Conservation (phyloP, 2,888 invertebrate genomes). For the Drosophila kuntzei region DNA sequence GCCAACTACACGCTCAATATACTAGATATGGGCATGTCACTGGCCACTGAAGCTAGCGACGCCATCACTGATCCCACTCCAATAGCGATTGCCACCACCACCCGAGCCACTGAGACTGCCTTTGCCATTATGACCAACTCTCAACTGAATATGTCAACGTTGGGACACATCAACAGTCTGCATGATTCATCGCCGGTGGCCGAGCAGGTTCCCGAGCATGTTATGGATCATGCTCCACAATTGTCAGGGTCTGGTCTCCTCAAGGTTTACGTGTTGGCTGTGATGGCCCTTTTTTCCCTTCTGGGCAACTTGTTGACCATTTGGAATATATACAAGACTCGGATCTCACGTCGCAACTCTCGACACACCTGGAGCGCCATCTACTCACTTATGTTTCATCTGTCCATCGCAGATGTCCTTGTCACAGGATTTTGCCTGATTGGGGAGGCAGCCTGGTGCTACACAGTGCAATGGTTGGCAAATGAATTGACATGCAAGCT, state of each 20-base stretch:
- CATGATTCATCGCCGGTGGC: constrained; percentile 58
- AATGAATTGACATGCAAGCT: constrained; percentile 92
- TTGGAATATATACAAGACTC: constrained; percentile 90
- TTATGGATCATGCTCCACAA: constrained; percentile 89
- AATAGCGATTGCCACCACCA: constrained; percentile 13
- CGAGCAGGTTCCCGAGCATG: constrained; percentile 66
- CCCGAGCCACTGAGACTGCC: constrained; percentile 42
- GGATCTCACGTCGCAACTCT: constrained; percentile 87
- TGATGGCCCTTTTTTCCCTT: constrained; percentile 90
- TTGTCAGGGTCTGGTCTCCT: constrained; percentile 88
- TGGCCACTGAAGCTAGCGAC: constrained; percentile 47
- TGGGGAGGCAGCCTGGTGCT: constrained; percentile 93
- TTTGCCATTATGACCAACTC: constrained; percentile 56
- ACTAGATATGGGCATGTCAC: constrained; percentile 56
- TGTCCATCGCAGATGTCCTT: constrained; percentile 93
- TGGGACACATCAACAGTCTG: constrained; percentile 54
- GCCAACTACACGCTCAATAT: constrained; percentile 70
- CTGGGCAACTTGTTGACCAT: constrained; percentile 92
- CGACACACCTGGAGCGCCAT: constrained; percentile 90
- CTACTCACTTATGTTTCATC: constrained; percentile 91
- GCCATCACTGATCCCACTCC: constrained; percentile 18
- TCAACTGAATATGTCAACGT: constrained; percentile 45
- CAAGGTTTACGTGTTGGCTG: constrained; percentile 89
- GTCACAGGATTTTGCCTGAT: constrained; percentile 93
- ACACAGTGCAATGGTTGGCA: constrained; percentile 92